Percentiles rank a stretch among this genome's conserved stretches.
Conservation (phyloP, 1,140 invertebrate genomes). For the Tribolium madens region DNA sequence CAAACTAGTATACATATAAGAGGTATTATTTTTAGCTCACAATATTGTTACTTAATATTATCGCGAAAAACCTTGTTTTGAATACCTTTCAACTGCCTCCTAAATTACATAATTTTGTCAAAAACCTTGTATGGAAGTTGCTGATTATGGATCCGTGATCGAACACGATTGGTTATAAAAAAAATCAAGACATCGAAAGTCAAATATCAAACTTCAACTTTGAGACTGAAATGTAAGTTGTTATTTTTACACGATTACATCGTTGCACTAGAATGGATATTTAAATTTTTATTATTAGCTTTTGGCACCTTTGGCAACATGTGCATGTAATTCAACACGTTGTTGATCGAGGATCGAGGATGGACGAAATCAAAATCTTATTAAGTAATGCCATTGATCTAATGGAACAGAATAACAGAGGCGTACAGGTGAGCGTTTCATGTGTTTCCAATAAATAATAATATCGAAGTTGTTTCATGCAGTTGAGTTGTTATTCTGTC, state of each 20-base stretch:
- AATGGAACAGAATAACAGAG: slow-evolving; percentile 66
- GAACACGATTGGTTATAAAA: not conserved
- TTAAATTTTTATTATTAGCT: slow-evolving; percentile 23
- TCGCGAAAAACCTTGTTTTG: too few species aligned
- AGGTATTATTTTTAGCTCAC: too few species aligned
- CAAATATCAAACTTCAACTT: not conserved
- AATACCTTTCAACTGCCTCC: not conserved
- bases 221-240: not conserved
- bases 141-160: not conserved
- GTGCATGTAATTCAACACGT: slow-evolving; percentile 13
- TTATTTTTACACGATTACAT: not conserved
- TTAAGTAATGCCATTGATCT: slow-evolving; percentile 63
- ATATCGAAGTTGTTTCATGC: slow-evolving; percentile 51
- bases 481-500: slow-evolving; percentile 69
- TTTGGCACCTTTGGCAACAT: slow-evolving; percentile 9
- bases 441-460: slow-evolving; percentile 28
- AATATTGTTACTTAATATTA: too few species aligned
- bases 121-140: not conserved
- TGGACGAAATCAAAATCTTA: slow-evolving; percentile 54
- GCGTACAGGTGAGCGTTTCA: slow-evolving; percentile 63
- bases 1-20: too few species aligned
- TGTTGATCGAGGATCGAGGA: slow-evolving; percentile 29
- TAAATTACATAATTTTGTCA: not conserved
- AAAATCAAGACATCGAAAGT: not conserved
- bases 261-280: not conserved